A percentile compares a stretch with the other conserved stretches of the same genome.
Conservation (phyloP, 2,888 invertebrate genomes). For the Pristionchus fissidentatus region DNA sequence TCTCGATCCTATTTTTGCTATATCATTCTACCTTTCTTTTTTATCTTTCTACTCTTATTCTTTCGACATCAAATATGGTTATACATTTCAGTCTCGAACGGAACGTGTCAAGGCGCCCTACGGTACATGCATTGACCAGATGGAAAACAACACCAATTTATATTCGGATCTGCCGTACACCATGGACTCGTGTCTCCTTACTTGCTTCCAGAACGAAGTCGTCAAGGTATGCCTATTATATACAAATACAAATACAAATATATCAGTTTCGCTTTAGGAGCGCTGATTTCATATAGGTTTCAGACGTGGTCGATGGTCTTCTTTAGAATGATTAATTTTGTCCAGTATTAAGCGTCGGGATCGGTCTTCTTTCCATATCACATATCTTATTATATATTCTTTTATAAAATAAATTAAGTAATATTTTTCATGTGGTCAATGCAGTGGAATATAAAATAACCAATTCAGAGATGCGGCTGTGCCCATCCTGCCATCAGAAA, state of each 20-base stretch:
- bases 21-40: background rate
- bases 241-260: too few species aligned
- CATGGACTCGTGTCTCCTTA: conserved; percentile 20
- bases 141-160: background rate
- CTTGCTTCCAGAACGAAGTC: conserved; percentile 20
- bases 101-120: conserved; percentile 35
- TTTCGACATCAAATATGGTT: background rate
- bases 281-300: too few species aligned
- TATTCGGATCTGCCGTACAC: conserved; percentile 30
- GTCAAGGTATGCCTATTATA: conserved; percentile 1
- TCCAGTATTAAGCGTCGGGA: too few species aligned
- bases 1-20: too few species aligned
- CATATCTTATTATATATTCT: background rate
- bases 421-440: too few species aligned
- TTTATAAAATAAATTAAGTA: background rate
- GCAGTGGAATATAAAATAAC: too few species aligned
- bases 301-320: too few species aligned
- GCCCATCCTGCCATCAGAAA: conserved; percentile 4
- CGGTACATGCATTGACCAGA: background rate
- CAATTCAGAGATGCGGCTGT: conserved; percentile 45
- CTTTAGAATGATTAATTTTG: too few species aligned
- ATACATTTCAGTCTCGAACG: conserved; percentile 14
- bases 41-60: background rate
- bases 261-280: too few species aligned
- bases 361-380: too few species aligned